Evolutionary conservation across 2,113 vertebrate species (phyloP), one percentile per base, ranked within the genome.

Genomic region (Macroglossus sobrinus): DNA sequence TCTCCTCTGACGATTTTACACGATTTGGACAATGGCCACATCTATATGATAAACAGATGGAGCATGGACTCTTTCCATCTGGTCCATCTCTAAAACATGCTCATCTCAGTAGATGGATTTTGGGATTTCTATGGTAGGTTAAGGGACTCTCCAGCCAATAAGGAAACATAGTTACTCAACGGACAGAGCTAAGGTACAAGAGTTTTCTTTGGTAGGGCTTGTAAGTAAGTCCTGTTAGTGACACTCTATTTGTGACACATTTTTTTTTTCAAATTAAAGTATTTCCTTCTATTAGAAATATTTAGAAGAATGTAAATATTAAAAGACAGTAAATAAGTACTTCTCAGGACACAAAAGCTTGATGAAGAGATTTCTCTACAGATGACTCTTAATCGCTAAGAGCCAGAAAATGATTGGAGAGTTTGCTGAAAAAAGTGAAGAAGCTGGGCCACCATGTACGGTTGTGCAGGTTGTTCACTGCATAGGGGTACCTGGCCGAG

Each of bases 21-120:
- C 43, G 50, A 74, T 79, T 79, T 94, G 71, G 57, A 68, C 76
- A 94, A 84, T 69, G 35, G 68, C 91, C 88, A 96, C 68, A 55
- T 90, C 43, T 92, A 35, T 79, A 91, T 93, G 76, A 90, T 80
- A 45, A 95, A 90, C 63, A 94, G 68, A 91, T 85, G 79, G 74
- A 61, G 15, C 24, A 0, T 21, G 53, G 61, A 35, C 50, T 30
- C 30, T 90, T 89, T 66, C 95, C 92, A 82, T 91, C 47, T 53
- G 87, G 80, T n/a, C 22, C 53, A n/a, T 85, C 91, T 85, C 72
- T 94, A 69, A 79, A 91, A 71, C 57, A 68, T 33, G 72, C 72
- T 90, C 87, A 61, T 53, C 66, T 92, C 69, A 43, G 3, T 18
- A 38, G 89, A 59, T 16, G 72, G 47, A 69, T 79, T 61, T 75